These are phyloP conservation scores for Brachyptera putata DNA, from an alignment of 2,888 invertebrate genomes.

Conservation along the genomic window DNA sequence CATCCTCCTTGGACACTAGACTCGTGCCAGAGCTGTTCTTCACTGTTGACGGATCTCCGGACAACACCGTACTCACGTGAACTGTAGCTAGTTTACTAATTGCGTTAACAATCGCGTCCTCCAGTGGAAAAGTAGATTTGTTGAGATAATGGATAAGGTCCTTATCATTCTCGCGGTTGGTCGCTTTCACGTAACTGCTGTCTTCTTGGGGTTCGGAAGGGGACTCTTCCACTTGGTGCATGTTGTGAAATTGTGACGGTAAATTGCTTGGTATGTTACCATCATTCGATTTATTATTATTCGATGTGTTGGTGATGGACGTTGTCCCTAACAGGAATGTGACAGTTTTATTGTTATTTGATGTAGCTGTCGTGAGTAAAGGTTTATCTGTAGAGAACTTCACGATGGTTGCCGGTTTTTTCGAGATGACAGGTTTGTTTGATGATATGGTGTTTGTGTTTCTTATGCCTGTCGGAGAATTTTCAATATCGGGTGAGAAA, in stretches of 20 bases:
- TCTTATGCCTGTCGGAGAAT: background rate
- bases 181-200: too few species aligned
- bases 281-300: background rate
- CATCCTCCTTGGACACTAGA: too few species aligned
- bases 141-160: slow-evolving; percentile 15
- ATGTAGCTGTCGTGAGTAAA: background rate
- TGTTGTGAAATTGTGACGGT: too few species aligned
- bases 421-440: background rate
- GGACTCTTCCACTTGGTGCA: too few species aligned
- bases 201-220: too few species aligned
- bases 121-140: slow-evolving; percentile 2
- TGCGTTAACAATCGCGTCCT: slow-evolving; percentile 19
- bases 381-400: background rate
- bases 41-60: background rate
- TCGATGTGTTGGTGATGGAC: too few species aligned
- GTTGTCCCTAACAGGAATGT: too few species aligned
- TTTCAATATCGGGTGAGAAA: slow-evolving; percentile 12
- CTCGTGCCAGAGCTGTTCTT: too few species aligned
- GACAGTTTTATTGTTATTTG: background rate
- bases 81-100: slow-evolving; percentile 27
- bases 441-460: background rate
- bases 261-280: too few species aligned
- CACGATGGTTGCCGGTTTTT: background rate
- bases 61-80: slow-evolving; percentile 11
- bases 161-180: slow-evolving; percentile 10